Conservation (phyloP, 2,888 invertebrate genomes). For the Leptinotarsa juncta region DNA sequence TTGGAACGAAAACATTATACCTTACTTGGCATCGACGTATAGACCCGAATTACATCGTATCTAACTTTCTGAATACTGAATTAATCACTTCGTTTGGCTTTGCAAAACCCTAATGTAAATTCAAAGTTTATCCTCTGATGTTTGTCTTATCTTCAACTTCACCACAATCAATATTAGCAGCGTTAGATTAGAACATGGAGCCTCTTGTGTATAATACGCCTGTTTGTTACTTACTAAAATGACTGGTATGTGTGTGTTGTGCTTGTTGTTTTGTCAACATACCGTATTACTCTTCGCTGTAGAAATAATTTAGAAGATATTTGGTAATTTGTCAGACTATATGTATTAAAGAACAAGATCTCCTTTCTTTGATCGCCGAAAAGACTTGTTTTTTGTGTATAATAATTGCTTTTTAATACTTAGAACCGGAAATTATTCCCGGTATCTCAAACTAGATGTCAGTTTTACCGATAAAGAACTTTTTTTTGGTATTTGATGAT, state of each 20-base stretch:
- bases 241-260: constrained; percentile 8
- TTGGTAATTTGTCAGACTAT: too few relatives aligned
- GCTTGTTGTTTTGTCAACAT: background rate
- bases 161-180: constrained; percentile 28
- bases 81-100: background rate
- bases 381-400: too few relatives aligned
- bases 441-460: too few relatives aligned
- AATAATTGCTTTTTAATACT: too few relatives aligned
- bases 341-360: too few relatives aligned
- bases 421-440: too few relatives aligned
- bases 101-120: constrained; percentile 6
- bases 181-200: constrained; percentile 23
- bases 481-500: too few relatives aligned
- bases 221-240: constrained; percentile 26
- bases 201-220: constrained; percentile 23
- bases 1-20: background rate
- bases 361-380: too few relatives aligned
- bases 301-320: background rate
- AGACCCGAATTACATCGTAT: constrained; percentile 2
- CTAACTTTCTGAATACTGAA: constrained; percentile 13
- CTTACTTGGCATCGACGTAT: background rate
- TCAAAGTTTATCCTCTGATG: constrained; percentile 28
- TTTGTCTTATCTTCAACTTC: constrained; percentile 36
- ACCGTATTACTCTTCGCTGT: background rate
- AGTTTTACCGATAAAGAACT: too few relatives aligned